Evolutionary conservation across 1,140 invertebrate genomes (phyloP).

Genomic region (Euwallacea fornicatus): DNA sequence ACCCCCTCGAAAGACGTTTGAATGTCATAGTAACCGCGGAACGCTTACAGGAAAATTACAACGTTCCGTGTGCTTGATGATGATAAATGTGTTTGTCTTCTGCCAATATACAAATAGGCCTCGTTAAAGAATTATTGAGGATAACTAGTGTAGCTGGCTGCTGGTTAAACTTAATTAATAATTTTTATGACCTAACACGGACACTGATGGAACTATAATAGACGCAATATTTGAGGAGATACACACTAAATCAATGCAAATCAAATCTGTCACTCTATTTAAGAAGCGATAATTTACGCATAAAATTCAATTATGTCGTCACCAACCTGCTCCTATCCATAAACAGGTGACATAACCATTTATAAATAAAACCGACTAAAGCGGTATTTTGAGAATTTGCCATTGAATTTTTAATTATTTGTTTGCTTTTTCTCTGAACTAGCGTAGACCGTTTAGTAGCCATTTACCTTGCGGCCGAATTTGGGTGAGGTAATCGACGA

Average conservation of each 20-base stretch:
- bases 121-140: not conserved
- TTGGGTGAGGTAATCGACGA: constrained; percentile 15
- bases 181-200: not conserved
- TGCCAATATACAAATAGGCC: not conserved
- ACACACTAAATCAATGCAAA: not conserved
- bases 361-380: constrained; percentile 30
- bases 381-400: constrained; percentile 15
- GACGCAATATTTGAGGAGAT: not conserved
- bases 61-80: constrained; percentile 1
- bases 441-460: constrained; percentile 1
- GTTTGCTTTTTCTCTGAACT: constrained; percentile 16
- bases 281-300: constrained; percentile 12
- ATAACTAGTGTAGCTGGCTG: too few species aligned
- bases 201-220: not conserved
- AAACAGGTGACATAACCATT: constrained; percentile 36
- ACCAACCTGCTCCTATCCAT: constrained; percentile 12
- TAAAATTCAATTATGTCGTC: constrained; percentile 18
- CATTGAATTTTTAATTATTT: constrained; percentile 33
- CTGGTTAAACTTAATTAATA: too few species aligned
- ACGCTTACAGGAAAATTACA: constrained; percentile 4
- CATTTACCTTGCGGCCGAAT: constrained; percentile 11
- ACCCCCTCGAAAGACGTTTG: constrained; percentile 10
- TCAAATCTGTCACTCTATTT: not conserved
- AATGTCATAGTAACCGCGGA: constrained; percentile 11
- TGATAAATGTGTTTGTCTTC: constrained; percentile 10